These are phyloP conservation scores for Cerceris ruficornis DNA, from an alignment of 2,888 invertebrate species.

Conservation along the genomic window DNA sequence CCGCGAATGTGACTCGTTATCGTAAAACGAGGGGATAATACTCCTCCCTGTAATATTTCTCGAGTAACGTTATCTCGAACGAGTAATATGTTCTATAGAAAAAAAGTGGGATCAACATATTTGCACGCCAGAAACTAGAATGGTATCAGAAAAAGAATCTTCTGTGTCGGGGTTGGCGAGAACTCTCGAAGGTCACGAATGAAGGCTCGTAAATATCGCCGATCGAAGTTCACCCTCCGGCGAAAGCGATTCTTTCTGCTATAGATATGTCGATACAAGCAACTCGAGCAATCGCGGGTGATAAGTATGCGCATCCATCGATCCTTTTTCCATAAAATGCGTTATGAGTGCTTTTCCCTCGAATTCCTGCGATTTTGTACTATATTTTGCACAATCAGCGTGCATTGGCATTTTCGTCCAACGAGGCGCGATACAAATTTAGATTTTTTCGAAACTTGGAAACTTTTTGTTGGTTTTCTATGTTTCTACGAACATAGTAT, in stretches of 20 bases:
- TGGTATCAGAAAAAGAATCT: conserved; percentile 5
- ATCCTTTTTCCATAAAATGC: conserved; percentile 15
- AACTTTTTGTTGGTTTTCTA: too few relatives aligned
- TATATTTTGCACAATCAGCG: not conserved
- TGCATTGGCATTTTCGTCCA: not conserved
- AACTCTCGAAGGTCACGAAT: conserved; percentile 15
- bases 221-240: conserved; percentile 13
- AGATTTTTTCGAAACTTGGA: too few relatives aligned
- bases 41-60: too few relatives aligned
- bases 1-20: too few relatives aligned
- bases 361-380: not conserved
- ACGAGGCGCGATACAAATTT: not conserved
- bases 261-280: conserved; percentile 6
- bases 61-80: too few relatives aligned
- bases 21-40: too few relatives aligned
- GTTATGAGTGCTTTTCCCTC: not conserved
- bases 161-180: conserved; percentile 1
- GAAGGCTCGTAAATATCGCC: conserved; percentile 35
- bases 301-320: conserved; percentile 23
- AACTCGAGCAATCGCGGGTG: conserved; percentile 6
- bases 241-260: conserved; percentile 21
- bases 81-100: not conserved
- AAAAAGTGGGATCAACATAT: not conserved
- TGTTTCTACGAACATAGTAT: too few relatives aligned
- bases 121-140: not conserved